These are phyloP conservation scores for Drosophila prolongata DNA, from an alignment of 2,888 invertebrate species.

Conservation along the genomic window DNA sequence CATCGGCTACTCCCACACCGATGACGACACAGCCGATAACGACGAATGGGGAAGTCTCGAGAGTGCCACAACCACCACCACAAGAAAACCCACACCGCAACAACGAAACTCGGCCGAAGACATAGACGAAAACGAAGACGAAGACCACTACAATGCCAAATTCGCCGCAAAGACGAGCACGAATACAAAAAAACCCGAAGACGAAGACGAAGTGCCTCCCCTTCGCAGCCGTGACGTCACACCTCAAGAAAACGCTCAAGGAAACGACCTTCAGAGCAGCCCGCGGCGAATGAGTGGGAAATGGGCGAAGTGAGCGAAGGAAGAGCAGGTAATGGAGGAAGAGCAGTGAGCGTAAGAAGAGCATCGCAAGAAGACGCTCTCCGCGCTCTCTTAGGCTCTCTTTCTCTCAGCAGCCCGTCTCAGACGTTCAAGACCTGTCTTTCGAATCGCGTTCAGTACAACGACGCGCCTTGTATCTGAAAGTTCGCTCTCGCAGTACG, in stretches of 20 bases:
- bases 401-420: constrained; percentile 16
- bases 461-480: constrained; percentile 70
- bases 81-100: constrained; percentile 73
- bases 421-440: constrained; percentile 58
- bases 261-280: constrained; percentile 74
- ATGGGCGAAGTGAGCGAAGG: constrained; percentile 12
- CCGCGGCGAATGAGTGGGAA: constrained; percentile 31
- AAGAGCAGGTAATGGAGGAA: constrained; percentile 33
- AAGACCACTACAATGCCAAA: constrained; percentile 47
- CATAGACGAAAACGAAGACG: constrained; percentile 18
- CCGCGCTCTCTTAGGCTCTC: constrained; percentile 9
- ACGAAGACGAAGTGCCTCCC: constrained; percentile 60
- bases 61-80: constrained; percentile 45
- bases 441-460: constrained; percentile 54
- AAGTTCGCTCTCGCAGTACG: constrained; percentile 49
- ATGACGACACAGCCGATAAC: constrained; percentile 42
- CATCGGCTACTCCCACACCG: constrained; percentile 32
- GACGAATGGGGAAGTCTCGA: constrained; percentile 68
- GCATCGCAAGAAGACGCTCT: constrained; percentile 42
- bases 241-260: constrained; percentile 68
- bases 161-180: constrained; percentile 66
- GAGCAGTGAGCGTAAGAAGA: constrained; percentile 32
- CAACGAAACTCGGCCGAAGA: constrained; percentile 31
- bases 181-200: constrained; percentile 7
- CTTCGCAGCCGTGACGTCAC: constrained; percentile 50